Conservation (phyloP, 2,113 vertebrate species). For the Equus przewalskii region DNA sequence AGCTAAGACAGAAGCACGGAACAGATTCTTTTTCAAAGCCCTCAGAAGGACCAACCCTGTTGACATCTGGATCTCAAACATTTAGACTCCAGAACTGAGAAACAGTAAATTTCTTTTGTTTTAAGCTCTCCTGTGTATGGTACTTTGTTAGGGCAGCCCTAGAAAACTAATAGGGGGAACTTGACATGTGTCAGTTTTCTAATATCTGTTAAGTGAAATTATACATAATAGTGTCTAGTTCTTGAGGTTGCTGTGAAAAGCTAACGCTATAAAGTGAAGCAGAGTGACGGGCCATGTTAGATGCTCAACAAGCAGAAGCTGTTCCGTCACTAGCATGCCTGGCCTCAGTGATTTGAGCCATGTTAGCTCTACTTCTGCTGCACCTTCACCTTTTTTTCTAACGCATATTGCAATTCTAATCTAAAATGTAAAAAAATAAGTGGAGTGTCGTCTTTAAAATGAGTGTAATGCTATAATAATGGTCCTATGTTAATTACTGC, state of each 20-base stretch:
- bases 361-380: background rate
- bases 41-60: background rate
- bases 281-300: background rate
- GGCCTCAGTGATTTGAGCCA: background rate
- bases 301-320: background rate
- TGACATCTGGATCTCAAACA: background rate
- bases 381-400: background rate
- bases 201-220: background rate
- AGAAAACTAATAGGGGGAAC: background rate
- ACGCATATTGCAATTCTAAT: conserved; percentile 36
- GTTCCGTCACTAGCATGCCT: too few relatives aligned
- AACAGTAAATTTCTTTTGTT: background rate
- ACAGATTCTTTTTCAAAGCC: background rate
- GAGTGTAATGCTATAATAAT: conserved; percentile 56
- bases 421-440: conserved; percentile 16
- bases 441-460: conserved; percentile 54
- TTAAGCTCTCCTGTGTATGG: background rate
- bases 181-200: background rate
- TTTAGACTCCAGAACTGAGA: background rate
- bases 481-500: conserved; percentile 60
- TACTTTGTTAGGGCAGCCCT: background rate
- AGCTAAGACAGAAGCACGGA: background rate
- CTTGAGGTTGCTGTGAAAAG: background rate
- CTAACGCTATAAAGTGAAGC: background rate
- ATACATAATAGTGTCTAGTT: background rate